A percentile compares a stretch with the other conserved stretches of the same genome.
Evolutionary conservation across 2,113 vertebrate species (phyloP).

Genomic region (Nesoenas mayeri): DNA sequence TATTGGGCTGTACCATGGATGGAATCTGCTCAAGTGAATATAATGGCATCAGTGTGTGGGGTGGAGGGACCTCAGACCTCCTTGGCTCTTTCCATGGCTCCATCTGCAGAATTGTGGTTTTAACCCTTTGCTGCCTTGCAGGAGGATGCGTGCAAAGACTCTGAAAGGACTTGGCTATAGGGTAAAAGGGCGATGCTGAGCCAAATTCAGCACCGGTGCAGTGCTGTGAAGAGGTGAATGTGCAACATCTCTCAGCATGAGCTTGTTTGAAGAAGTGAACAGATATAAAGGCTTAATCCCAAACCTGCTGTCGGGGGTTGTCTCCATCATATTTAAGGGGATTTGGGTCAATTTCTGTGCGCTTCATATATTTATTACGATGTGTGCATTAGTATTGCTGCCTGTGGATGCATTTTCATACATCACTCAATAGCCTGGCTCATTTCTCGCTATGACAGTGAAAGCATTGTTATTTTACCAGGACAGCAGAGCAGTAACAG

Average conservation of each 20-base stretch:
- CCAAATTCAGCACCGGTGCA: background rate
- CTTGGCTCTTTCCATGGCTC: background rate
- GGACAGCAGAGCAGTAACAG: conserved; percentile 60
- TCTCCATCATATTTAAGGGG: background rate
- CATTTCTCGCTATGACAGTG: conserved; percentile 29
- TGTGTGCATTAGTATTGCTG: background rate
- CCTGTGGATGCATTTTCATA: background rate
- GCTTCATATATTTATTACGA: background rate
- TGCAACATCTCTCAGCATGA: background rate
- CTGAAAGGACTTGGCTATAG: background rate
- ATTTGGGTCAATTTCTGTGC: conserved; percentile 19
- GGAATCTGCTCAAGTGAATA: background rate
- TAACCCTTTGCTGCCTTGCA: background rate
- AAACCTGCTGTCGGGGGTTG: background rate
- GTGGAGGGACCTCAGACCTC: background rate
- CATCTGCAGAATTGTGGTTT: background rate
- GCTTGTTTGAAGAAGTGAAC: background rate
- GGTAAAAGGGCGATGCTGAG: background rate
- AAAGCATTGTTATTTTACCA: conserved; percentile 66
- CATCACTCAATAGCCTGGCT: background rate
- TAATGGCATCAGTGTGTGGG: fast-evolving
- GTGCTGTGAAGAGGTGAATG: background rate
- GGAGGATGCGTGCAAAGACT: fast-evolving
- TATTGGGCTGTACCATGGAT: fast-evolving
- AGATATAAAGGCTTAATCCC: background rate